These are phyloP conservation scores for Nymphalis urticae DNA, from an alignment of 2,888 invertebrate species.

Conservation along the genomic window DNA sequence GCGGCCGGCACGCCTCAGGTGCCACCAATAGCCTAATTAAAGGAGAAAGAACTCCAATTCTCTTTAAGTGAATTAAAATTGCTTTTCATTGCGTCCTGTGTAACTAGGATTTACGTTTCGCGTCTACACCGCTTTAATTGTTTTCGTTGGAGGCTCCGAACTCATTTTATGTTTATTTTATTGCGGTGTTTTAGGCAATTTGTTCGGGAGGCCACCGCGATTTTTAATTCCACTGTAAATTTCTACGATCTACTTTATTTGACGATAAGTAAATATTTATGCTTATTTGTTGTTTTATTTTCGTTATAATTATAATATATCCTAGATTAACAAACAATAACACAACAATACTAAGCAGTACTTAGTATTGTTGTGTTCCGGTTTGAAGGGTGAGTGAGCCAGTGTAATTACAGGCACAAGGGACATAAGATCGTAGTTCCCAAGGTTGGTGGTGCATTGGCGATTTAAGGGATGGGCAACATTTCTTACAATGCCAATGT, in stretches of 20 bases:
- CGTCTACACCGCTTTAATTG: constrained; percentile 39
- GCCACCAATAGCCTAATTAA: constrained; percentile 72
- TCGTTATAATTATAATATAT: too few species aligned
- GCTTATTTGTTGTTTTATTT: neutral
- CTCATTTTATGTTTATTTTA: constrained; percentile 39
- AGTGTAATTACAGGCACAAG: too few species aligned
- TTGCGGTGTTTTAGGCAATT: constrained; percentile 31
- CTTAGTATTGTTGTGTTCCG: too few species aligned
- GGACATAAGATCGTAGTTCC: too few species aligned
- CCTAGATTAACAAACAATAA: too few species aligned
- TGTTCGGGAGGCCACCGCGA: constrained; percentile 20
- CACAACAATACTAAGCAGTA: too few species aligned
- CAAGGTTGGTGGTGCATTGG: too few species aligned
- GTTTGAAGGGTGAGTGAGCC: too few species aligned
- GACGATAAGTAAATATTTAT: neutral
- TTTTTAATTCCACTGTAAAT: constrained; percentile 32
- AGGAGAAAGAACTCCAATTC: constrained; percentile 61
- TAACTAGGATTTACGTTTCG: constrained; percentile 47
- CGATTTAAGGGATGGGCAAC: too few species aligned
- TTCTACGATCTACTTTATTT: constrained; percentile 9
- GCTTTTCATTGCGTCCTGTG: constrained; percentile 44
- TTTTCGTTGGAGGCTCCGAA: constrained; percentile 35
- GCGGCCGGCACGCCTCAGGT: constrained; percentile 60
- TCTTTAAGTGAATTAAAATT: constrained; percentile 61
- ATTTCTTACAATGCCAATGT: too few species aligned